A percentile compares a stretch with the other conserved stretches of the same genome.
Evolutionary conservation across 1,140 invertebrate genomes (phyloP).

Genomic region (Drosophila neocordata): DNA sequence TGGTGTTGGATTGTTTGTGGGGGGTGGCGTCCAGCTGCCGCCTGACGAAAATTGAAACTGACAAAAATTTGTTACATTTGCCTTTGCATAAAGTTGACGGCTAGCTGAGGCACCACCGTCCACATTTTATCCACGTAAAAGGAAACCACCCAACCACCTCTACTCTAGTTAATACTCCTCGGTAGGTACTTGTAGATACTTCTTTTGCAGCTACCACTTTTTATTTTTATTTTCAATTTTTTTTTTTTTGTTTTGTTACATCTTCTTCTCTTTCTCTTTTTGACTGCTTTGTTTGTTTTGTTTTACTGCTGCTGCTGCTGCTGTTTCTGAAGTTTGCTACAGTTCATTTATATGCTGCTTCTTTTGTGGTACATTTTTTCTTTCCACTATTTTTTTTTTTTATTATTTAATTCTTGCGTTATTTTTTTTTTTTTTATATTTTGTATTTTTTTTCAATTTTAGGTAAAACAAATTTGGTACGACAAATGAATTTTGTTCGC

Average conservation of each 20-base stretch:
- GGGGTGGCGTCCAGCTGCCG: slow-evolving; percentile 23
- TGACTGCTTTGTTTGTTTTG: slow-evolving; percentile 71
- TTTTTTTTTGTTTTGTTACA: slow-evolving; percentile 5
- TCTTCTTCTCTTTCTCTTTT: slow-evolving; percentile 45
- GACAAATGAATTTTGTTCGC: slow-evolving; percentile 56
- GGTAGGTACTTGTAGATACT: slow-evolving; percentile 48
- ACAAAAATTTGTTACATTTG: slow-evolving; percentile 81
- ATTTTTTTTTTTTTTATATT: no score
- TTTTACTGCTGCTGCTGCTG: slow-evolving; percentile 58
- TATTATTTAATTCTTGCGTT: not conserved
- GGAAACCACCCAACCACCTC: slow-evolving; percentile 10
- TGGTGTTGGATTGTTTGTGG: slow-evolving; percentile 21
- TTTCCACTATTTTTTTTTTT: slow-evolving; percentile 9
- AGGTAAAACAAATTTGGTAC: slow-evolving; percentile 48
- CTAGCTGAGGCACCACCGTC: slow-evolving; percentile 8
- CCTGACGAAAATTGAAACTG: slow-evolving; percentile 78
- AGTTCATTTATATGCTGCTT: slow-evolving; percentile 74
- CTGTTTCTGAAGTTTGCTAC: slow-evolving; percentile 64
- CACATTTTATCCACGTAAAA: not conserved
- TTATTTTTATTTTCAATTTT: slow-evolving; percentile 16
- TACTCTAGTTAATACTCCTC: slow-evolving; percentile 59
- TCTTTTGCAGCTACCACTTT: slow-evolving; percentile 32
- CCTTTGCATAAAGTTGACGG: slow-evolving; percentile 68
- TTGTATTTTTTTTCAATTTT: slow-evolving; percentile 28
- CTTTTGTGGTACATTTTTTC: slow-evolving; percentile 42